Base-by-base conservation (phyloP, 2,113 vertebrate genomes). In the Melanotaenia duboulayi region DNA sequence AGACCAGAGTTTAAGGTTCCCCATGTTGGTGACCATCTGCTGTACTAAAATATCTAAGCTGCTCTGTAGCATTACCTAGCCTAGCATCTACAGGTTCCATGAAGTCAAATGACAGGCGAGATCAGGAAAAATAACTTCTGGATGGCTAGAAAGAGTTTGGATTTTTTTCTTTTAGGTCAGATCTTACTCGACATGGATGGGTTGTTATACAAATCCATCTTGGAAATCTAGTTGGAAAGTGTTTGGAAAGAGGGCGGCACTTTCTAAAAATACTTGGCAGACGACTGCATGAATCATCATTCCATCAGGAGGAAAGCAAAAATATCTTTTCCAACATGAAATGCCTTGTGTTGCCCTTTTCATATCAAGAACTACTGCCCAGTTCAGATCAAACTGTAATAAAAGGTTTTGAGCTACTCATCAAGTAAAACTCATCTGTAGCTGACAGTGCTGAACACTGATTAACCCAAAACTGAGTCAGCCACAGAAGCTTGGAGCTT, bases 1-100 rank as follows among this genome's bases (percentile, higher is more conserved):
- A 71, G 60, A 63, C 59, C 50, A 44, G 69, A 61, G 55, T 69
- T 74, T 48, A 77, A 63, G 58, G 20, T 82, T 58, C 22, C 68
- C 65, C 14, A 39, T 20, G 65, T 48, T 42, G 37, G 55, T 22
- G 60, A 78, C 74, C 79, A 76, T 66, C 81, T 78, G 75, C 59
- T 24, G 20, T 14, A 49, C 52, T 57, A 50, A 60, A 68, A 54
- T 37, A 48, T 57, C 14, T 51, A 19, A 23, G 23, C 32, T 48
- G 23, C 9, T 37, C 2, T 49, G 25, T 16, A 8, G 19, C 39
- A n/a, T 24, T 32, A 14, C 55, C 61, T 32, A 54, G 9, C 55
- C 61, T 32, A 54, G 9, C 49, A 32, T 62, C 59, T 32, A 42
- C 23, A 54, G 7, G 13, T 60, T 48, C 23, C 24, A 48, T 13